Evolutionary conservation across 1,140 invertebrate genomes (phyloP).

Genomic region (Trachelipus rathkii): DNA sequence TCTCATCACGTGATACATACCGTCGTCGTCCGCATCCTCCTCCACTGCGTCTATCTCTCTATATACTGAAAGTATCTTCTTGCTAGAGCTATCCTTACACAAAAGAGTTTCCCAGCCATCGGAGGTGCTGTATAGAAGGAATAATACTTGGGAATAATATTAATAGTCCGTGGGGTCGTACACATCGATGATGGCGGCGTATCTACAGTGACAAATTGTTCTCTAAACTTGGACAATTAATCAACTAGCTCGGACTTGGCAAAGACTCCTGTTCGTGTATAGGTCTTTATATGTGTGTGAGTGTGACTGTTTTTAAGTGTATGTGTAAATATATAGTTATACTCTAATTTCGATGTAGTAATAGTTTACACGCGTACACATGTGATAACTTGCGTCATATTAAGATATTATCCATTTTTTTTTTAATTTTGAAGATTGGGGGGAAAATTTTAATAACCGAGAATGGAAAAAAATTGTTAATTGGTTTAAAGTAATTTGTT

Average conservation of each 20-base stretch:
- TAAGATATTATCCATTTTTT: background rate
- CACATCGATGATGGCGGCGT: background rate
- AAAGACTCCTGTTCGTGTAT: background rate
- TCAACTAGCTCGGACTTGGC: background rate
- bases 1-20: too few species aligned
- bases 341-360: too few species aligned
- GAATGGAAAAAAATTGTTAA: too few species aligned
- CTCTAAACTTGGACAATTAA: background rate
- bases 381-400: background rate
- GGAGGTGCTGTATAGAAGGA: background rate
- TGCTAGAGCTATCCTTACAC: too few species aligned
- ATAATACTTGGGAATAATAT: background rate
- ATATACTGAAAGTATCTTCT: too few species aligned
- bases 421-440: background rate
- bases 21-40: too few species aligned
- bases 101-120: too few species aligned
- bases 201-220: conserved; percentile 2
- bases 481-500: too few species aligned
- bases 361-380: background rate
- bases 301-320: background rate
- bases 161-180: conserved; percentile 5
- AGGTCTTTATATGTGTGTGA: background rate
- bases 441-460: too few species aligned
- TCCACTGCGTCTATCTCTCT: too few species aligned
- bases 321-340: too few species aligned